Evolutionary conservation across 2,797 vertebrate genomes (phyloP), one percentile per base, ranked within the genome.

Genomic region (Brachyalestes nurse): DNA sequence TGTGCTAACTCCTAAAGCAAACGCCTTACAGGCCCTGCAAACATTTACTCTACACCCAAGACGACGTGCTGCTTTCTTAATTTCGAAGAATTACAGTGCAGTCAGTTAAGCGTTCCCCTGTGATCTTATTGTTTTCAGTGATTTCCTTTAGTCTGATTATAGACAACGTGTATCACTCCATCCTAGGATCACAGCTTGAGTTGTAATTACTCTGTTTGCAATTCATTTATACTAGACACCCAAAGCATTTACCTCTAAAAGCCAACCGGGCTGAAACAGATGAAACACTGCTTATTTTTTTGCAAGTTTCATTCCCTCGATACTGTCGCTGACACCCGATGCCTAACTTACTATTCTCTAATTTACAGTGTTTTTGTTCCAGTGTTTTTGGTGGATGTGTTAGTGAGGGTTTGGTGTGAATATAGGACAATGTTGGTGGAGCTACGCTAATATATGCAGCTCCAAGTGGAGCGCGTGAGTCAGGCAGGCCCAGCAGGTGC

Each of bases 31-130:
- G 65, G 40, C 65, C 65, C 65, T 5, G 8, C 10, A 40, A 67
- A 67, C 38, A 40, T 67, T n/a, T 12, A n/a, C 65, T 12, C 4
- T 23, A 67, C 65, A 17, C 61, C 28, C 65, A 21, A 21, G 38
- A 67, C 40, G 40, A 17, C 25, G 13, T 21, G 19, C 23, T 19
- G 55, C 60, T 19, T 51, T 62, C 25, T 55, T 34, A 28, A 67
- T 72, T 73, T 78, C 75, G 49, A 67, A 82, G 66, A 83, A 75
- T 65, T 28, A 34, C n/a, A 64, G 28, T 12, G 8, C 34, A 57
- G 49, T 14, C 6, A 9, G 49, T n/a, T 25, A 14, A 42, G 28
- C n/a, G 0, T 47, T 25, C 64, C 64, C 5, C 10, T 42, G 16
- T 23, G 17, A 21, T 58, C 13, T 28, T 19, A 19, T 72, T 55